Conservation (phyloP, 2,113 vertebrate genomes). For the Chloebia gouldiae region DNA sequence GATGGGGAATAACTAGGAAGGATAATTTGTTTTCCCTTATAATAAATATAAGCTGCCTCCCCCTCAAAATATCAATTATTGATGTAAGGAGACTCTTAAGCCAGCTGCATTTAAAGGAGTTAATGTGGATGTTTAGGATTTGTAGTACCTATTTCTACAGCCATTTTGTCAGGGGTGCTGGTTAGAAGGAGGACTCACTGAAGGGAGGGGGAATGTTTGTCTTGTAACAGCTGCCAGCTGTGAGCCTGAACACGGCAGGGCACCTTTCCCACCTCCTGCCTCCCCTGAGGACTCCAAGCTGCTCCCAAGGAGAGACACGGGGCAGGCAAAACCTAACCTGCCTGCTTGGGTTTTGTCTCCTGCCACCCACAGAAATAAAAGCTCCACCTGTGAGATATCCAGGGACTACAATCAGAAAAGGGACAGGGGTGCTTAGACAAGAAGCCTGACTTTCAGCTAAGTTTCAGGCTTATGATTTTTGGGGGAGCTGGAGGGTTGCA, state of each 20-base stretch:
- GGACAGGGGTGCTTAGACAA: background rate
- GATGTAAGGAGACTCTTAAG: background rate
- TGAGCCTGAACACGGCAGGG: background rate
- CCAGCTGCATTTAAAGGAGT: background rate
- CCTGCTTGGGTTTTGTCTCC: background rate
- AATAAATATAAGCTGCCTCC: background rate
- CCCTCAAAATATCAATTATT: background rate
- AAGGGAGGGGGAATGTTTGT: background rate
- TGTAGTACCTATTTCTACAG: background rate
- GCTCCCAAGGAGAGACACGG: background rate
- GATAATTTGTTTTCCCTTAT: background rate
- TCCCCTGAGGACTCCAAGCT: background rate
- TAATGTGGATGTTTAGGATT: background rate
- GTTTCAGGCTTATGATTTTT: background rate
- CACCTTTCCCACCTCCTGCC: background rate
- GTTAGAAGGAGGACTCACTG: background rate
- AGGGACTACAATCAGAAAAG: background rate
- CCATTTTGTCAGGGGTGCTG: background rate
- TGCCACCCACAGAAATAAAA: background rate
- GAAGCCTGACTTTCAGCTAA: background rate
- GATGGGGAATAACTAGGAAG: background rate
- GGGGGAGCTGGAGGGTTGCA: rapidly evolving
- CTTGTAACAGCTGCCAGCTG: background rate
- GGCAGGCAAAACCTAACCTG: background rate
- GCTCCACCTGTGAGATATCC: background rate